Conservation (phyloP, 2,797 vertebrate genomes). For the Pelobates cultripes region DNA sequence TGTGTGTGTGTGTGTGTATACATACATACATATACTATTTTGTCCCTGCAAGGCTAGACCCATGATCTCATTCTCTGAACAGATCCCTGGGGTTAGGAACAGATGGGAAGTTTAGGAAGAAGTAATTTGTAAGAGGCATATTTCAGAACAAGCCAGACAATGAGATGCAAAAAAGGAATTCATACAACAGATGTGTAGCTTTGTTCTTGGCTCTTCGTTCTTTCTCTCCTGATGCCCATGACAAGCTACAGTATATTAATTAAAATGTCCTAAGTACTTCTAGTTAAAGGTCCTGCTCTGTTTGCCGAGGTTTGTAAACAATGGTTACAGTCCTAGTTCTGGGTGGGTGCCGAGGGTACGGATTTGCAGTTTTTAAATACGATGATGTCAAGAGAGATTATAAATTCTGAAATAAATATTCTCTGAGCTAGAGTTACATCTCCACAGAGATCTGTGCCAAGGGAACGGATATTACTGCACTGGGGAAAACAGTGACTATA, state of each 20-base stretch:
- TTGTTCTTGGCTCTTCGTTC: slow-evolving; percentile 7
- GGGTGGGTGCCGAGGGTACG: too few species aligned
- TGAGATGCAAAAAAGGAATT: slow-evolving; percentile 9
- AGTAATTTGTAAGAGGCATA: slow-evolving; percentile 38
- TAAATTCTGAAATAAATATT: too few species aligned
- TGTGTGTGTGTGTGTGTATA: too few species aligned
- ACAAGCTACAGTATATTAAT: slow-evolving; percentile 33
- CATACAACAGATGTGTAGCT: slow-evolving; percentile 22
- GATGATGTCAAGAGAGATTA: too few species aligned
- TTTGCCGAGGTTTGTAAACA: not conserved
- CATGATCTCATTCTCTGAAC: not conserved
- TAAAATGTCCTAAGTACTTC: slow-evolving; percentile 21
- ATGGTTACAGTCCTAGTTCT: not conserved
- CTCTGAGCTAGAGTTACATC: too few species aligned
- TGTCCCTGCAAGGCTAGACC: not conserved
- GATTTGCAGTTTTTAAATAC: too few species aligned
- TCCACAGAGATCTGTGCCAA: too few species aligned
- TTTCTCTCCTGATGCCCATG: slow-evolving; percentile 21
- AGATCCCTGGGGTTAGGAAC: slow-evolving; percentile 1
- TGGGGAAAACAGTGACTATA: too few species aligned
- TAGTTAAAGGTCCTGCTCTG: slow-evolving; percentile 9
- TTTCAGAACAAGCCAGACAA: slow-evolving; percentile 30
- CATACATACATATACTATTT: not conserved
- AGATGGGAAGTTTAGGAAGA: slow-evolving; percentile 21
- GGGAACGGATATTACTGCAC: too few species aligned